Percentiles rank a stretch among this genome's conserved stretches.
Conservation (phyloP, 2,113 vertebrate species). For the Bufo bufo region DNA sequence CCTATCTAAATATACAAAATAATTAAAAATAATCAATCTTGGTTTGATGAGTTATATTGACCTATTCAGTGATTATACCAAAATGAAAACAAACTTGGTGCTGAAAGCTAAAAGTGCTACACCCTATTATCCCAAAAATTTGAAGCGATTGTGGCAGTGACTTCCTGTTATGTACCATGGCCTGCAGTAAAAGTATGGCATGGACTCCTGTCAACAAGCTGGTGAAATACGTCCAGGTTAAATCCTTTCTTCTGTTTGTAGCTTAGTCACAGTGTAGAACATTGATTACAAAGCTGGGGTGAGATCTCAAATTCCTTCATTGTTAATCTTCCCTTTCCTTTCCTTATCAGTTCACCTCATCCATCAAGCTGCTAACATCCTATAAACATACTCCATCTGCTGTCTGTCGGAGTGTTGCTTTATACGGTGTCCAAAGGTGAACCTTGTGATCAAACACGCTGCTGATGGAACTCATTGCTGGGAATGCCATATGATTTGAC, state of each 20-base stretch:
- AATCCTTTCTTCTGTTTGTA: slow-evolving; percentile 20
- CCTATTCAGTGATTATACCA: not conserved
- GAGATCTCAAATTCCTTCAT: slow-evolving; percentile 28
- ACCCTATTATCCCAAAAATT: not conserved
- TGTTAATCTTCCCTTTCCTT: slow-evolving; percentile 48
- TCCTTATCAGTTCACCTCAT: slow-evolving; percentile 52
- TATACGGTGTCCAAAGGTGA: slow-evolving; percentile 34
- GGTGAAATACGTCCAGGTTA: not conserved
- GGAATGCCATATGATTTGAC: not conserved
- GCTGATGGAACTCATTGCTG: slow-evolving; percentile 27
- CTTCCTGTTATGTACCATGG: not conserved
- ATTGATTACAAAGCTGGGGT: slow-evolving; percentile 37
- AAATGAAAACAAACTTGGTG: not conserved
- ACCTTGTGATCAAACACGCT: slow-evolving; percentile 38
- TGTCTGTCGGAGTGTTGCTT: slow-evolving; percentile 24
- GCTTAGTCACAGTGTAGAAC: slow-evolving; percentile 15
- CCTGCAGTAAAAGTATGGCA: slow-evolving; percentile 23
- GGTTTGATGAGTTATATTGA: not conserved
- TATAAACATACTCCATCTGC: slow-evolving; percentile 46
- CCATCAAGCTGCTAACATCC: slow-evolving; percentile 43
- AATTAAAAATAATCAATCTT: not conserved
- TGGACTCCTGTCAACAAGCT: not conserved
- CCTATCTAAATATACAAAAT: too few species aligned
- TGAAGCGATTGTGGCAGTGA: not conserved
- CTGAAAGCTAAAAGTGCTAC: not conserved